phyloP scores from a whole-genome alignment of 1,140 invertebrate species.

The Caenorhabditis brenneri region DNA sequence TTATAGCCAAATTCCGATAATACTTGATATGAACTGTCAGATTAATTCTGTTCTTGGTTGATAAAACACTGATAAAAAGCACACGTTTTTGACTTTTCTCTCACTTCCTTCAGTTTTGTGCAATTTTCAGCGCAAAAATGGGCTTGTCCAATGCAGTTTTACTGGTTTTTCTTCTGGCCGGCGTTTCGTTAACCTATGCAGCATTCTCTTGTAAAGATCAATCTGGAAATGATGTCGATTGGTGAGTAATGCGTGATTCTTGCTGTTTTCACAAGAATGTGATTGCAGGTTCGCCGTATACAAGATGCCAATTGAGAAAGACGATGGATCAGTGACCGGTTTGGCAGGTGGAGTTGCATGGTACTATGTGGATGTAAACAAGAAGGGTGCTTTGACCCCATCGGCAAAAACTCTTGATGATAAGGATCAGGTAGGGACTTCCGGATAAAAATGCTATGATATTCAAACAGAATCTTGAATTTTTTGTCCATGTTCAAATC shows the following conservation, averaged over 20 bases:
- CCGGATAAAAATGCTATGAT: too few relatives aligned
- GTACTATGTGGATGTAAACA: slow-evolving; percentile 59
- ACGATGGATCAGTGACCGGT: slow-evolving; percentile 44
- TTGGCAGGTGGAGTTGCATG: slow-evolving; percentile 53
- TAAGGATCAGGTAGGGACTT: slow-evolving; percentile 57
- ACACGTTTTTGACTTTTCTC: background rate
- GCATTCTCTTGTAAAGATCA: slow-evolving; percentile 60
- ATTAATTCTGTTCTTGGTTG: background rate
- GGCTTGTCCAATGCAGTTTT: background rate
- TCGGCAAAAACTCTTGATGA: slow-evolving; percentile 47
- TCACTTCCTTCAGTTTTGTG: background rate
- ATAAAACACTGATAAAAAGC: background rate
- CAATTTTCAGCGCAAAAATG: slow-evolving; percentile 5
- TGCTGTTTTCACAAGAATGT: background rate
- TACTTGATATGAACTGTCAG: background rate
- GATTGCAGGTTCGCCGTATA: slow-evolving; percentile 54
- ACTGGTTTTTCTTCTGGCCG: slow-evolving; percentile 5
- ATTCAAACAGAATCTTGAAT: too few relatives aligned
- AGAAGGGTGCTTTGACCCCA: slow-evolving; percentile 48
- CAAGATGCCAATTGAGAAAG: slow-evolving; percentile 57
- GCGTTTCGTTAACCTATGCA: background rate
- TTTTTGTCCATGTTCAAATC: background rate
- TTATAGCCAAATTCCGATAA: background rate
- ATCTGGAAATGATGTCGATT: slow-evolving; percentile 56
- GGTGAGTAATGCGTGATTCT: slow-evolving; percentile 28